Conservation (phyloP, 1,140 invertebrate genomes). For the Lithobius niger region DNA sequence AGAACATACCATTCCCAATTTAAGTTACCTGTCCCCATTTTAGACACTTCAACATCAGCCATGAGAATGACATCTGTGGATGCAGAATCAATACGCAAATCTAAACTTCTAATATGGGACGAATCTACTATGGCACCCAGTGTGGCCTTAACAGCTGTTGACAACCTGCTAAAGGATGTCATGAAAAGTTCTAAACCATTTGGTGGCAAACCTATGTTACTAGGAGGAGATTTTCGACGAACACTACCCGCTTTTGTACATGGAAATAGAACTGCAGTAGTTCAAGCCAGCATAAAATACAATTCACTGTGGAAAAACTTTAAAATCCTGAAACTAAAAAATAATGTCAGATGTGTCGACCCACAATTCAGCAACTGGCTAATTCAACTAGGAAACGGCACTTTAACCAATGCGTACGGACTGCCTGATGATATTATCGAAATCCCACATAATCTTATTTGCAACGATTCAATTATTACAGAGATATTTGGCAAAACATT, state of each 20-base stretch:
- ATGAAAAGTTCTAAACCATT: slow-evolving; percentile 16
- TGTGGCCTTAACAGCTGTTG: slow-evolving; percentile 10
- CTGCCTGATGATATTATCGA: slow-evolving; percentile 10
- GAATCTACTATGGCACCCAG: not conserved
- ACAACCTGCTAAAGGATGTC: slow-evolving; percentile 20
- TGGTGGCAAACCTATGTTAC: slow-evolving; percentile 20
- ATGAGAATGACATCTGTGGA: not conserved
- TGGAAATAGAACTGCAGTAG: slow-evolving; percentile 13
- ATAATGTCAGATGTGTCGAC: slow-evolving; percentile 2
- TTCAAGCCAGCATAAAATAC: slow-evolving; percentile 21
- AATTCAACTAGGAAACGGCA: slow-evolving; percentile 19
- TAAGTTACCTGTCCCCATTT: slow-evolving; percentile 2
- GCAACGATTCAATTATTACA: slow-evolving; percentile 3
- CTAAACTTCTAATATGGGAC: not conserved
- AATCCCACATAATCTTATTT: slow-evolving; percentile 11
- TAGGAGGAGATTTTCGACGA: slow-evolving; percentile 25
- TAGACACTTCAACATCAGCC: slow-evolving; percentile 5
- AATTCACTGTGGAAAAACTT: slow-evolving; percentile 18
- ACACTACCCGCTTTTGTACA: slow-evolving; percentile 18
- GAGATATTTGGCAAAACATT: not conserved
- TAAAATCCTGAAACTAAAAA: slow-evolving; percentile 19
- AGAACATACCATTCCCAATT: not conserved
- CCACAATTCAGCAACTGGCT: slow-evolving; percentile 17
- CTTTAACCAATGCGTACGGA: not conserved
- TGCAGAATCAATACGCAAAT: not conserved